Evolutionary conservation across 2,797 vertebrate species (phyloP), one percentile per base, ranked within the genome.

Genomic region (Hypotaenidia philippensis): DNA sequence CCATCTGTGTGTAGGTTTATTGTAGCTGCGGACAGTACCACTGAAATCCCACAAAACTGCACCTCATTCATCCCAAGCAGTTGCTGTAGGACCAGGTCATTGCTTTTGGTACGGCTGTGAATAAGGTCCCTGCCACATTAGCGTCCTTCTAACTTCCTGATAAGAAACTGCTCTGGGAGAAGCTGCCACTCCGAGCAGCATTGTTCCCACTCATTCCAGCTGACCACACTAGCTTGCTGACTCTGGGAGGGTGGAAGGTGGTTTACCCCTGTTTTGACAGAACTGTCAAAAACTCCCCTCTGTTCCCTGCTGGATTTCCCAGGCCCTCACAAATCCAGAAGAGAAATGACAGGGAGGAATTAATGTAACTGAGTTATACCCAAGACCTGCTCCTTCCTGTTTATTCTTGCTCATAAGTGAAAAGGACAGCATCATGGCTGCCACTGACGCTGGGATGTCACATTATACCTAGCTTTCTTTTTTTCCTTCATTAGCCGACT

Each of bases 51-150:
- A 13, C 34, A 69, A 26, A 52, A 41, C 11, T 52, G 0, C 5
- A 4, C 8, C 7, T 3, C 5, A 7, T 9, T 34, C 29, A 44
- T 38, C 27, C 44, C 60, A 77, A n/a, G 12, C 8, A 36, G 15
- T 4, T 69, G 25, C 16, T 38, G 6, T 41, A 55, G 32, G 47
- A 79, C 41, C 17, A 38, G 36, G n/a, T 44, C 18, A 1, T 9
- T 55, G 6, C 4, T 75, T 71, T 71, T 36, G 3, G 0, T 26
- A 66, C 1, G 1, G 10, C 17, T 40, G 6, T 55, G 17, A 36
- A n/a, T 20, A 83, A 69, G 26, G 9, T 55, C 32, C 53, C 34
- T 26, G 22, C 38, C 36, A 40, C 11, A 20, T 12, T 31, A 63
- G 23, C 1, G 1, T 32, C 17, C 57, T 90, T 26, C 22, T 45